Evolutionary conservation across 1,140 invertebrate species (phyloP), one percentile per base, ranked within the genome.

Genomic region (Leptestheria dahalacensis): DNA sequence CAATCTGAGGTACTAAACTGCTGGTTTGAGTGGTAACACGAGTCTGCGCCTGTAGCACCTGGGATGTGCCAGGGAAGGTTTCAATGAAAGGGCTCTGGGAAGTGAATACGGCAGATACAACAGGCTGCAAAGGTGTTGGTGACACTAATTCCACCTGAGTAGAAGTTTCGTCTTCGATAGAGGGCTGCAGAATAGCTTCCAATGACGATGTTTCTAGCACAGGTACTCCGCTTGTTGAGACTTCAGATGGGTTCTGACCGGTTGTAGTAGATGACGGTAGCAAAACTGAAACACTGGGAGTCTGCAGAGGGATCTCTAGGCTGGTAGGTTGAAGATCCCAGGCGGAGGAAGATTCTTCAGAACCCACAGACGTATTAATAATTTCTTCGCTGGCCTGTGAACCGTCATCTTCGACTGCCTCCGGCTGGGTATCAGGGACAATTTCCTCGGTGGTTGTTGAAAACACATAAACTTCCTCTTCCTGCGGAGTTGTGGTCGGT

Each of bases 171-270:
- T 55, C 53, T 29, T 55, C 53, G 53, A 55, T 55, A 6, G 53
- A 55, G 9, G 53, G 28, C 20, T 29, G 53, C 53, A 55, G 33
- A n/a, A 55, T 55, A 20, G 53, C 12, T 21, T 55, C 53, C 26
- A 55, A 10, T 10, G 53, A 55, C 20, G 53, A 29, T 26, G 53
- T 18, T 18, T 55, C 25, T 11, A 21, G 11, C 12, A 55, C 23
- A 10, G 12, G 53, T n/a, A 55, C 21, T 12, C 20, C 12, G 20
- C 25, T 55, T 18, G 53, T 29, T 55, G 33, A 41, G 15, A 15
- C 15, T 6, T 6, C 6, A 41, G 33, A 9, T 41, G 33, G 6
- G 6, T 6, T 15, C 15, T 41, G 6, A 41, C 33, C 15, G 33
- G 33, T 41, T 41, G 6, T 6, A 41, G 33, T 41, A n/a, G n/a